phyloP scores from a whole-genome alignment of 1,140 invertebrate species.

The Telenomus remus region DNA sequence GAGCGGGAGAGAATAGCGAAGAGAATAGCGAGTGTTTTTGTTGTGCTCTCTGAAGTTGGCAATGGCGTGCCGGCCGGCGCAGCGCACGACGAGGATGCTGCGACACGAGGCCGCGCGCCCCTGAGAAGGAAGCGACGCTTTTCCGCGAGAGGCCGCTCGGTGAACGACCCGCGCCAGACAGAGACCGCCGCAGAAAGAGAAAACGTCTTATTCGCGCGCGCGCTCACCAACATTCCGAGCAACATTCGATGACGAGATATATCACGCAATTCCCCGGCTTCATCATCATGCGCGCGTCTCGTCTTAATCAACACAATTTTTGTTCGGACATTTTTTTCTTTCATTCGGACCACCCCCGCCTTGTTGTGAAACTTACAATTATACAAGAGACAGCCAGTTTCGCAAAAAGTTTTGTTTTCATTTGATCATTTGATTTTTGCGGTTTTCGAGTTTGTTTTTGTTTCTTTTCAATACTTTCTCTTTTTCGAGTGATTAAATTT shows the following conservation, averaged over 20 bases:
- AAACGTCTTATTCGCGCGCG: conserved; percentile 60
- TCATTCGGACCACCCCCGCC: not conserved
- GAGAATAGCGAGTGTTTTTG: conserved; percentile 45
- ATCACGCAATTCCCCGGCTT: conserved; percentile 51
- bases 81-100: conserved; percentile 3
- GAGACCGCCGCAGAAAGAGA: conserved; percentile 59
- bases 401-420: too few relatives aligned
- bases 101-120: not conserved
- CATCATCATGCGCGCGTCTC: conserved; percentile 38
- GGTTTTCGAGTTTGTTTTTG: too few relatives aligned
- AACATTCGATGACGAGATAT: conserved; percentile 65
- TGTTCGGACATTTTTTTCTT: not conserved
- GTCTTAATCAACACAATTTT: conserved; percentile 50
- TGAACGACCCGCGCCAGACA: conserved; percentile 66
- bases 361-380: not conserved
- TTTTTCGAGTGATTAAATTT: too few relatives aligned
- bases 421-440: too few relatives aligned
- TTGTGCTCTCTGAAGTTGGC: conserved; percentile 16
- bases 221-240: conserved; percentile 61
- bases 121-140: conserved; percentile 46
- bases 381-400: too few relatives aligned
- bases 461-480: too few relatives aligned
- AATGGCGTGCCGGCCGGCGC: conserved; percentile 37
- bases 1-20: conserved; percentile 3
- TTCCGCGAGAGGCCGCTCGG: conserved; percentile 56